Conservation (phyloP, 2,113 vertebrate species). For the Myiopsitta monachus region DNA sequence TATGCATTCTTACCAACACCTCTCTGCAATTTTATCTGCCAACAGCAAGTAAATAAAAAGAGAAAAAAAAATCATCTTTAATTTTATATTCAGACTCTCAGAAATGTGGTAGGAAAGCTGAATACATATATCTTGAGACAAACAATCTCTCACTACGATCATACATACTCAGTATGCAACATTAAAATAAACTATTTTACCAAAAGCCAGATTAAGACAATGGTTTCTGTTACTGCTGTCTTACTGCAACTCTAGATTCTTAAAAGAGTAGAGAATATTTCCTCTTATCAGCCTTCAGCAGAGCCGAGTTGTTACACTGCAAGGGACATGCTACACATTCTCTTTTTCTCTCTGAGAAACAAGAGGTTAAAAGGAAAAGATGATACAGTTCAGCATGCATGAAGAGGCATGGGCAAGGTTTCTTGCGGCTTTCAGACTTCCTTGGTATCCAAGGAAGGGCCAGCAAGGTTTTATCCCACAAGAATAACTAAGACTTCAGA, state of each 20-base stretch:
- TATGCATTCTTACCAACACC: neutral
- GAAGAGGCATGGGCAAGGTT: neutral
- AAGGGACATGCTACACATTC: neutral
- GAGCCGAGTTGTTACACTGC: neutral
- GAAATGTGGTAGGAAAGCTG: neutral
- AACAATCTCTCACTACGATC: neutral
- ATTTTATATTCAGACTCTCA: neutral
- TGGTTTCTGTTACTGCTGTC: neutral
- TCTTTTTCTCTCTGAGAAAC: neutral
- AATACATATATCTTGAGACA: neutral
- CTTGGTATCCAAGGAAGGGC: neutral
- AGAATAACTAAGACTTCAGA: neutral
- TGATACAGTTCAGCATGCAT: neutral
- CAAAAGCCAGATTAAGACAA: conserved; percentile 20
- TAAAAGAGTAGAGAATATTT: neutral
- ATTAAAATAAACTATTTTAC: neutral
- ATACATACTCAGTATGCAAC: neutral
- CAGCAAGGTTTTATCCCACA: neutral
- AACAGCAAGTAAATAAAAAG: neutral
- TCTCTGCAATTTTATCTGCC: neutral
- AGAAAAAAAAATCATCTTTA: neutral
- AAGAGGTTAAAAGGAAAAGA: neutral
- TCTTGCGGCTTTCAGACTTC: neutral
- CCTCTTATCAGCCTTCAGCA: neutral
- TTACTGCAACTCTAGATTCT: neutral